phyloP scores from a whole-genome alignment of 2,888 invertebrate species.

The Drosophila koepferae region DNA sequence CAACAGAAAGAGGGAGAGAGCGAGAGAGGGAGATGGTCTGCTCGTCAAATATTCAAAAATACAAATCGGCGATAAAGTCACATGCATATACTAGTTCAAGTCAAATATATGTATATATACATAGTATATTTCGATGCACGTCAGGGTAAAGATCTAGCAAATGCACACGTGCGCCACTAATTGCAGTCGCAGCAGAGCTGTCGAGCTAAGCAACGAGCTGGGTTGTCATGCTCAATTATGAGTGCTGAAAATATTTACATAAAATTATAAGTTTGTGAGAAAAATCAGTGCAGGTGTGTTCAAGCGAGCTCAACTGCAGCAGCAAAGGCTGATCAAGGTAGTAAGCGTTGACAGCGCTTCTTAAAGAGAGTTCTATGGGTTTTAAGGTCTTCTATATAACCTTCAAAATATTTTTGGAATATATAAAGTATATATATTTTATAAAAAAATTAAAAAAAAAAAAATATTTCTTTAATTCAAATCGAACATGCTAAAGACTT shows the following conservation, averaged over 20 bases:
- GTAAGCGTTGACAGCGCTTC: neutral
- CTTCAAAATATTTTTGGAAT: neutral
- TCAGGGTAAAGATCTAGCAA: conserved; percentile 24
- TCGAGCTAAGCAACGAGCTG: conserved; percentile 3
- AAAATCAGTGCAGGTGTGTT: neutral
- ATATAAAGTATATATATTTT: too few relatives aligned
- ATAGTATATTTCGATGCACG: neutral
- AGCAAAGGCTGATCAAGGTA: neutral
- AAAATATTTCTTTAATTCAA: too few relatives aligned
- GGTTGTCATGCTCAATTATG: conserved; percentile 9
- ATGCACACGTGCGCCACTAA: conserved; percentile 32
- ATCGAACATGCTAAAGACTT: too few relatives aligned
- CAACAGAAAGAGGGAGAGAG: neutral
- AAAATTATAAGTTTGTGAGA: neutral
- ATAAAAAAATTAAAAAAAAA: neutral
- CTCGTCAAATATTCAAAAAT: conserved; percentile 42
- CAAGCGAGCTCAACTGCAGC: neutral
- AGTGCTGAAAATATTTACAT: neutral
- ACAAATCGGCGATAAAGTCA: conserved; percentile 64
- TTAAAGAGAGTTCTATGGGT: neutral
- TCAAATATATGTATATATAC: conserved; percentile 38
- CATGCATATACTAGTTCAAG: conserved; percentile 45
- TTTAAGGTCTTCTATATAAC: neutral
- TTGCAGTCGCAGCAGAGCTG: conserved; percentile 36
- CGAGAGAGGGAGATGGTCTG: neutral